phyloP scores from a whole-genome alignment of 2,888 invertebrate genomes.

The Spilarctia lutea region DNA sequence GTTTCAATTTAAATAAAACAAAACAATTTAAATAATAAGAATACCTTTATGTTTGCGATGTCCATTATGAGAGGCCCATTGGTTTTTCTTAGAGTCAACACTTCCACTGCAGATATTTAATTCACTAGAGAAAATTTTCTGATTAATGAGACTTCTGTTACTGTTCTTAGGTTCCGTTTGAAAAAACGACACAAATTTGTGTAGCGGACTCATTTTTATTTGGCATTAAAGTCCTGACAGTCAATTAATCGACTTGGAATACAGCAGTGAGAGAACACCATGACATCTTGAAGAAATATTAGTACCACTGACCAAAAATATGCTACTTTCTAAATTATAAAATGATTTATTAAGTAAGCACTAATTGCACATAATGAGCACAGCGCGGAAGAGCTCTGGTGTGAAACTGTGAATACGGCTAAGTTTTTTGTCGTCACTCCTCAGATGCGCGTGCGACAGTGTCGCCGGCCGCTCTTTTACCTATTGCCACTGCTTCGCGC shows the following conservation, averaged over 20 bases:
- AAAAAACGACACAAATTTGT: slow-evolving; percentile 88
- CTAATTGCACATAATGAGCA: slow-evolving; percentile 53
- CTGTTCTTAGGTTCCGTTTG: slow-evolving; percentile 85
- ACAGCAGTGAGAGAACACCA: slow-evolving; percentile 29
- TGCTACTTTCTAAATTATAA: slow-evolving; percentile 40
- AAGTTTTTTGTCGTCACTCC: slow-evolving; percentile 63
- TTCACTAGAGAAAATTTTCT: slow-evolving; percentile 87
- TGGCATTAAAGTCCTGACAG: slow-evolving; percentile 17
- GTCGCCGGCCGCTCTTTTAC: slow-evolving; percentile 64
- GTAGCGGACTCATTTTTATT: slow-evolving; percentile 85
- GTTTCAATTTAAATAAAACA: not conserved
- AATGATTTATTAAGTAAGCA: slow-evolving; percentile 41
- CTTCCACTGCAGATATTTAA: slow-evolving; percentile 76
- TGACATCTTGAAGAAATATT: slow-evolving; percentile 28
- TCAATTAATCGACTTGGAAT: slow-evolving; percentile 14
- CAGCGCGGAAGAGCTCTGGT: slow-evolving; percentile 55
- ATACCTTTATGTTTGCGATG: slow-evolving; percentile 81
- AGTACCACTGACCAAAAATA: slow-evolving; percentile 29
- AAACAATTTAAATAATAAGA: not conserved
- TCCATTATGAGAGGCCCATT: slow-evolving; percentile 84
- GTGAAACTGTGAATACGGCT: slow-evolving; percentile 49
- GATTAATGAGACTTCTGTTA: slow-evolving; percentile 74
- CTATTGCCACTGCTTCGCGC: slow-evolving; percentile 63
- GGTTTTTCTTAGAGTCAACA: slow-evolving; percentile 81
- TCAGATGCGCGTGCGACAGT: slow-evolving; percentile 65